A percentile compares a stretch with the other conserved stretches of the same genome.
Evolutionary conservation across 2,797 vertebrate genomes (phyloP).

Genomic region (Telmatherina bonti): DNA sequence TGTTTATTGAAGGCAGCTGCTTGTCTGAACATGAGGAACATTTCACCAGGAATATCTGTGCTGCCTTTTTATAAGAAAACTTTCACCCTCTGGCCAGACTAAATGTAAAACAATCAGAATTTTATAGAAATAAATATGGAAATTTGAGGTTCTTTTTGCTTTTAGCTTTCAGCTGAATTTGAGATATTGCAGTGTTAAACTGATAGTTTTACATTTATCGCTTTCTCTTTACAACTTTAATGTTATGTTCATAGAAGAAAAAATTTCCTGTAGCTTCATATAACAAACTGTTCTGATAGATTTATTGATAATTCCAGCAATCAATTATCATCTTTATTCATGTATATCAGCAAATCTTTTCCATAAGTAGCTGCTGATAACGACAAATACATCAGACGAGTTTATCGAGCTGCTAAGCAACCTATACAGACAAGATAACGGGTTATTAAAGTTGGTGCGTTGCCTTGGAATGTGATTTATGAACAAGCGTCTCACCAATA

Average conservation of each 20-base stretch:
- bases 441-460: no score
- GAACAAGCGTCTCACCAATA: constrained; percentile 8
- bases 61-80: neutral
- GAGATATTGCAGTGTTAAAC: no score
- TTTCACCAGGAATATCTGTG: neutral
- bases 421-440: no score
- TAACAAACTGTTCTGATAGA: neutral
- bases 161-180: no score
- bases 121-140: no score
- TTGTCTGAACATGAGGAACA: constrained; percentile 24
- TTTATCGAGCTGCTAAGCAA: neutral
- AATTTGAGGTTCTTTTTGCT: no score
- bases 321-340: neutral
- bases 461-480: neutral
- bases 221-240: no score
- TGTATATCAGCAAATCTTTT: neutral
- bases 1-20: constrained; percentile 9
- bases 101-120: no score
- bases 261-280: no score
- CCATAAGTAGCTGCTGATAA: neutral
- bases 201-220: no score
- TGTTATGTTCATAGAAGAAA: no score
- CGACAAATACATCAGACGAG: neutral
- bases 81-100: neutral
- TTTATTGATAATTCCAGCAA: neutral